Percentiles rank a stretch among this genome's conserved stretches.
These are phyloP conservation scores for Alcedo quadribrachys DNA, from an alignment of 2,797 vertebrate species.

Conservation along the genomic window DNA sequence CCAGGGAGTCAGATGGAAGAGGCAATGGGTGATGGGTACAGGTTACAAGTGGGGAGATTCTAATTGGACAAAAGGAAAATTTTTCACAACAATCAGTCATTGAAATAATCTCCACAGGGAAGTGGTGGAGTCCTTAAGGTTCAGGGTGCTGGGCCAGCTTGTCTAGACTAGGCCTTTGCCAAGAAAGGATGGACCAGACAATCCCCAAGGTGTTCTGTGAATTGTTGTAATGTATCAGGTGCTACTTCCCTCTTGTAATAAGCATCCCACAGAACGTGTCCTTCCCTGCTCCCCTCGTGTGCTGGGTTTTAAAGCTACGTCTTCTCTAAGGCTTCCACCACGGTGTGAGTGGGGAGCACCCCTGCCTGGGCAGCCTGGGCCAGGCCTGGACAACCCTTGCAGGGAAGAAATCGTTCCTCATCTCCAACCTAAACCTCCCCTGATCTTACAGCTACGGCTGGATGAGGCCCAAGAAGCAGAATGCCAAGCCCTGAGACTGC, in stretches of 20 bases:
- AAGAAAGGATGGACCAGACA: neutral
- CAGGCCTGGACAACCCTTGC: neutral
- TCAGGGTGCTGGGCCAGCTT: neutral
- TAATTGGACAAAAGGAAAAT: neutral
- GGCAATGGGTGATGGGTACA: neutral
- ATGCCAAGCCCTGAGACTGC: constrained; percentile 97
- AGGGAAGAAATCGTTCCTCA: neutral
- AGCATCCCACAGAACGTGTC: accelerated
- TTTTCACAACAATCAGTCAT: neutral
- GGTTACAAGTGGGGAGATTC: neutral
- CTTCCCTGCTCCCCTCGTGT: accelerated
- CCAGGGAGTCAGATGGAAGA: neutral
- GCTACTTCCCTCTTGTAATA: neutral
- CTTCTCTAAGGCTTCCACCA: neutral
- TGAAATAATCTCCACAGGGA: neutral
- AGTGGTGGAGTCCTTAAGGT: neutral
- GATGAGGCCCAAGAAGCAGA: constrained; percentile 99
- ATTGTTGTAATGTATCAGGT: accelerated
- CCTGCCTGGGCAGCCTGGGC: neutral
- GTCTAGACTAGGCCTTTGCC: neutral
- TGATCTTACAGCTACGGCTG: constrained; percentile 89
- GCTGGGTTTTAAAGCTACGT: neutral
- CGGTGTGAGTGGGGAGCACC: neutral
- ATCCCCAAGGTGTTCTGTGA: neutral
- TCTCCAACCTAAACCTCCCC: neutral